phyloP scores from a whole-genome alignment of 2,113 vertebrate genomes.

The Danio rerio region GRCz12tu NC_133182.1:15945501-15946000 shows the following conservation, averaged over 20 bases:
- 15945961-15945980: neutral
- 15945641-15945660: conserved; percentile 68
- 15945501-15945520: neutral
- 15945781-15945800: conserved; percentile 67
- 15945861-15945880: conserved; percentile 72
- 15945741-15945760: conserved; percentile 62
- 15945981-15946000: conserved; percentile 15
- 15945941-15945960: conserved; percentile 27
- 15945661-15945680: conserved; percentile 71
- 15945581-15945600: conserved; percentile 48
- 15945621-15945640: conserved; percentile 19
- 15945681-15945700: conserved; percentile 70
- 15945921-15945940: conserved; percentile 56
- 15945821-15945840: conserved; percentile 79
- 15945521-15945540: neutral
- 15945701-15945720: conserved; percentile 66
- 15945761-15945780: conserved; percentile 43
- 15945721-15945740: conserved; percentile 67
- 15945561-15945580: neutral
- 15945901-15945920: conserved; percentile 68
- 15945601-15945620: conserved; percentile 76
- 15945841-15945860: conserved; percentile 78
- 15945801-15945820: conserved; percentile 71
- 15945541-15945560: neutral
- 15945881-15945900: conserved; percentile 74